Base-by-base conservation (phyloP, 2,888 invertebrate species). In the Dicranocentrus wangi region DNA sequence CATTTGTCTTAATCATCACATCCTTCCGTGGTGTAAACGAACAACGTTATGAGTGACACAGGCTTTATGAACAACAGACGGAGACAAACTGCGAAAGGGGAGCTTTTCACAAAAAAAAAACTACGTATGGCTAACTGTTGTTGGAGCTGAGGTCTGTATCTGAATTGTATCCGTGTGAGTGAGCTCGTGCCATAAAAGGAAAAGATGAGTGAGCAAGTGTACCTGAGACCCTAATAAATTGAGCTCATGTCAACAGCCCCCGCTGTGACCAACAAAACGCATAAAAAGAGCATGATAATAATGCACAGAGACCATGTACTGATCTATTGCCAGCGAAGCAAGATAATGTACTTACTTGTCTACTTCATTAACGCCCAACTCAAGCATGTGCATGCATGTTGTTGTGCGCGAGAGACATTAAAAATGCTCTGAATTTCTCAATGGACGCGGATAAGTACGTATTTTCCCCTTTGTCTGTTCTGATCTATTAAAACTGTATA, bases 161-260 rank as follows among this genome's bases (percentile, higher is more conserved):
- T n/a, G n/a, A n/a, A n/a, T n/a, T 32, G 32, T 61, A 21, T 55
- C 21, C 15, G 3, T 42, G 55, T 66, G 60, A 43, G 68, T 71
- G 60, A 25, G 72, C 80, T 66, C 65, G 72, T 66, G 68, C 80
- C 80, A 80, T 80, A 80, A 80, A 80, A 80, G 80, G 79, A 66
- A 61, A 70, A 23, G 69, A 55, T 69, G n/a, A n/a, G 69, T 60
- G 69, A 55, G 69, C 58, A 47, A 65, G 60, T 79, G 69, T 63
- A 47, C 23, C 28, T 70, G 82, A 84, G 83, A 82, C 82, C 71
- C 77, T 80, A 83, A 85, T 84, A 85, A 85, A 85, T 84, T 82
- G 84, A 77, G 81, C 73, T 77, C 82, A 84, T 85, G 84, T 84
- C 85, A 85, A 84, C 85, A 84, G 82, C 84, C 85, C 84, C 85